A percentile compares a stretch with the other conserved stretches of the same genome.
phyloP scores from a whole-genome alignment of 2,797 vertebrate species.

The Novumbra hubbsi region DNA sequence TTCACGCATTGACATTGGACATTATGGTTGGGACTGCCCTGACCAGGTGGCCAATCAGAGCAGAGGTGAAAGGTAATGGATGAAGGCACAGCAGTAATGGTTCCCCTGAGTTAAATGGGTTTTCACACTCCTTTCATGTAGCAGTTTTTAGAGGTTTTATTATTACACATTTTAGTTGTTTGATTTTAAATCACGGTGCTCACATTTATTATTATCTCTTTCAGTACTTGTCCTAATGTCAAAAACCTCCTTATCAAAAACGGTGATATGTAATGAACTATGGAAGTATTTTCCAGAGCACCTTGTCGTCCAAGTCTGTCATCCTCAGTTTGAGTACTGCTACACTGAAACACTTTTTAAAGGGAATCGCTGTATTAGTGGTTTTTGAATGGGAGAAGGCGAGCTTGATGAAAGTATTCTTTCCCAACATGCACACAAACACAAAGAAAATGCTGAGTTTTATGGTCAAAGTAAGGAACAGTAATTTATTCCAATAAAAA shows the following conservation, averaged over 20 bases:
- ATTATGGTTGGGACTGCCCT: conserved; percentile 14
- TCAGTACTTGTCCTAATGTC: neutral
- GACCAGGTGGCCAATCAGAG: conserved; percentile 5
- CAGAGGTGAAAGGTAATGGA: conserved; percentile 51
- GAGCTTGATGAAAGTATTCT: conserved; percentile 57
- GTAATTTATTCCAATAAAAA: no score
- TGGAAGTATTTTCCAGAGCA: conserved; percentile 21
- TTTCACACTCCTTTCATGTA: conserved; percentile 23
- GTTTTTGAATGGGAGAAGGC: conserved; percentile 50
- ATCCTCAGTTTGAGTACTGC: conserved; percentile 31
- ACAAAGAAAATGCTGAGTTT: neutral
- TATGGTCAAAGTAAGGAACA: no score
- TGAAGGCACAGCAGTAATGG: conserved; percentile 74
- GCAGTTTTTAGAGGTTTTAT: neutral
- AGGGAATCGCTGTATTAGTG: conserved; percentile 64
- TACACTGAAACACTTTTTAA: conserved; percentile 58
- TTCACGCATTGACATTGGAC: neutral
- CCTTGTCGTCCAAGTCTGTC: conserved; percentile 13
- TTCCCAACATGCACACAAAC: conserved; percentile 31
- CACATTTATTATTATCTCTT: neutral
- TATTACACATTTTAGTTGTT: neutral
- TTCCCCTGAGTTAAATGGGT: conserved; percentile 71
- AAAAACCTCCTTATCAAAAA: neutral
- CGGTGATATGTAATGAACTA: neutral
- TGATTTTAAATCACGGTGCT: neutral